These are phyloP conservation scores for Rhinoderma darwinii DNA, from an alignment of 2,113 vertebrate species.

Conservation along the genomic window DNA sequence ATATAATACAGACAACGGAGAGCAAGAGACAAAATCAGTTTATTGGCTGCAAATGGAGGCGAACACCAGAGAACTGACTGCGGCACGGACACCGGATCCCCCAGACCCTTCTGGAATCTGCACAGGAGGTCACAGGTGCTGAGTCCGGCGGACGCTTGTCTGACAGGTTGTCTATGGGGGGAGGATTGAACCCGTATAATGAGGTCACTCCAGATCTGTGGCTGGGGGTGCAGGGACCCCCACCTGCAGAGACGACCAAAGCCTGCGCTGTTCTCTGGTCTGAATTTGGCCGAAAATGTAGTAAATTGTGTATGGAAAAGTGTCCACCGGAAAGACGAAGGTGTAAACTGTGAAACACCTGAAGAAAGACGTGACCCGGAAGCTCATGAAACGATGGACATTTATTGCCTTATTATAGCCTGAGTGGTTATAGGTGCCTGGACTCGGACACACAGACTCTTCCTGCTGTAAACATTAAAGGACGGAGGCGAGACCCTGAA, in stretches of 20 bases:
- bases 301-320: neutral
- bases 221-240: neutral
- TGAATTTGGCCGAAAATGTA: neutral
- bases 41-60: slow-evolving; percentile 29
- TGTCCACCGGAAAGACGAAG: too few species aligned
- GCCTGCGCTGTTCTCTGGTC: neutral
- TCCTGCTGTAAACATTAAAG: neutral
- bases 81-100: neutral
- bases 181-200: neutral
- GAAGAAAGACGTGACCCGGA: neutral
- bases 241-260: too few species aligned
- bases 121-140: too few species aligned
- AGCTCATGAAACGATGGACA: neutral
- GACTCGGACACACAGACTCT: neutral
- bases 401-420: slow-evolving; percentile 6
- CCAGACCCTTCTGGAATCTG: too few species aligned
- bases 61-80: neutral
- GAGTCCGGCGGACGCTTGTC: too few species aligned
- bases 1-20: neutral
- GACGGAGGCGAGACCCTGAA: neutral
- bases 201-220: neutral
- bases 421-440: neutral
- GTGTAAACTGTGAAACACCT: too few species aligned
- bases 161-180: too few species aligned
- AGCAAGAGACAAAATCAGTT: slow-evolving; percentile 38